Conservation (phyloP, 2,113 vertebrate genomes). For the Amphiprion ocellaris region DNA sequence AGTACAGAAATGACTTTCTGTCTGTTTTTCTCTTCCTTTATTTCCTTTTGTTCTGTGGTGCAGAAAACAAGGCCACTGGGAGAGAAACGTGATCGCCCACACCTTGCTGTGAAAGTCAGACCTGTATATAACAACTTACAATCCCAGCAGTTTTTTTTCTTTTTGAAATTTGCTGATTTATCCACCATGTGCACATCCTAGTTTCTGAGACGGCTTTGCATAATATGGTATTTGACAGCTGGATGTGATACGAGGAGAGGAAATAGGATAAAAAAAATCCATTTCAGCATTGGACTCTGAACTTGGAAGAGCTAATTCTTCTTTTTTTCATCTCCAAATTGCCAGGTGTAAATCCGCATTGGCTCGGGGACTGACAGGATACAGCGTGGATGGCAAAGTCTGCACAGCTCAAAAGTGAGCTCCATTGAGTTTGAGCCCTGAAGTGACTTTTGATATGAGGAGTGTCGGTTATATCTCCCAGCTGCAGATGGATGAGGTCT, state of each 20-base stretch:
- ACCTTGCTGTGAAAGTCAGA: conserved; percentile 68
- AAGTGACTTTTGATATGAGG: conserved; percentile 69
- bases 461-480: conserved; percentile 76
- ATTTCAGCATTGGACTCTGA: conserved; percentile 69
- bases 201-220: conserved; percentile 74
- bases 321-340: conserved; percentile 74
- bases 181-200: conserved; percentile 73
- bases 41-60: conserved; percentile 34
- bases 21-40: conserved; percentile 49
- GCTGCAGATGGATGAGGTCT: conserved; percentile 69
- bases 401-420: conserved; percentile 62
- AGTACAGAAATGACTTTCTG: conserved; percentile 15
- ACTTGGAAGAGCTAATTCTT: conserved; percentile 76
- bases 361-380: conserved; percentile 69
- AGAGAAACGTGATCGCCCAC: conserved; percentile 61
- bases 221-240: conserved; percentile 76
- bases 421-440: conserved; percentile 66
- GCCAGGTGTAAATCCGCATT: conserved; percentile 79
- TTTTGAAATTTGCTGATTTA: conserved; percentile 66
- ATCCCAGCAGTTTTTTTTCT: conserved; percentile 51
- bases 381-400: conserved; percentile 24
- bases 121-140: conserved; percentile 64
- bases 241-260: conserved; percentile 72
- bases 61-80: conserved; percentile 69
- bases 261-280: conserved; percentile 73